Base-by-base conservation (phyloP, 2,113 vertebrate genomes). In the Sphaerodactylus townsendi region DNA sequence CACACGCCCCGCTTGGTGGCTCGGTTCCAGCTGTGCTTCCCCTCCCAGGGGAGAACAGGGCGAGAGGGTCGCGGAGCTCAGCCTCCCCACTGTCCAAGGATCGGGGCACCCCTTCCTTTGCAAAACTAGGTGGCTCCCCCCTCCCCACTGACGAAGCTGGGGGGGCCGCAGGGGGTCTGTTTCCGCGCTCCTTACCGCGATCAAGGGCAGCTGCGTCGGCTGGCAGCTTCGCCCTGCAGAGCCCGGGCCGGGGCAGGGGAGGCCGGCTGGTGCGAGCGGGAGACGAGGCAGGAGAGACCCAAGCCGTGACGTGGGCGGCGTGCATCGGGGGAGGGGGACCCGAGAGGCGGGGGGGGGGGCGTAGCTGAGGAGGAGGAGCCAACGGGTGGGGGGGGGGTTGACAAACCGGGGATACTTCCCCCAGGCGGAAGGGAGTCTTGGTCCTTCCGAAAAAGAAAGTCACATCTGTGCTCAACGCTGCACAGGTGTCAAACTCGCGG, bases 371-470 rank as follows among this genome's bases (percentile, higher is more conserved):
- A 10, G 14, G n/a, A 19, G 48, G 17, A 17, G 33, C 65, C 65
- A 30, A 4, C 17, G 0, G 5, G n/a, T 15, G 28, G 46, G 6
- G 4, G n/a, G n/a, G n/a, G n/a, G n/a, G n/a, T n/a, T n/a, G 25
- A 33, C 33, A 25, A 50, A 23, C 10, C 10, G 62, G n/a, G 11
- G 30, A 44, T 15, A 25, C n/a, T 33, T 64, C n/a, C 50, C 50
- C 50, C 14, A 13, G 50, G 14, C 14, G 13, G 50, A 5, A 3
- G 14, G 48, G 48, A 17, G 50, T 4, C 3, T 13, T 11, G 10
- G 44, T 44, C 48, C 13, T 11, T 11, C 48, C 48, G n/a, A n/a
- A 10, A 50, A 50, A 50, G 48, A 50, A 50, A 11, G 48, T 28
- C 28, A 25, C 5, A 62, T 62, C 5, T 25, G 56, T 7, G 23